A percentile compares a stretch with the other conserved stretches of the same genome.
These are phyloP conservation scores for Lochmaea capreae DNA, from an alignment of 2,888 invertebrate genomes.

Conservation along the genomic window DNA sequence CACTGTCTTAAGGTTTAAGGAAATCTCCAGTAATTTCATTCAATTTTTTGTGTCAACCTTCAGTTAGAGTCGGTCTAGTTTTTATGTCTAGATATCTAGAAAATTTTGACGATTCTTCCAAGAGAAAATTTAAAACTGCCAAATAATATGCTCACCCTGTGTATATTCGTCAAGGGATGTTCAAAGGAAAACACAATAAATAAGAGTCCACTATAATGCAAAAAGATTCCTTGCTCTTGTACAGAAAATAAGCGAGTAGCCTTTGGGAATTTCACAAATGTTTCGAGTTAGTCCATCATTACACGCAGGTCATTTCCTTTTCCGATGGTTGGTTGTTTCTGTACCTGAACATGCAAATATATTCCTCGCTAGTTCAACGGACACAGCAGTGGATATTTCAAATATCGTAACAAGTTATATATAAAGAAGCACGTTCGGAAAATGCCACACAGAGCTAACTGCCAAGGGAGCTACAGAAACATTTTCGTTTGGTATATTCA, in stretches of 20 bases:
- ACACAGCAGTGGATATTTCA: background rate
- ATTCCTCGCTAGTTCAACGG: conserved; percentile 16
- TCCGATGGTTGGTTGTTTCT: conserved; percentile 2
- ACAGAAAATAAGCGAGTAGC: conserved; percentile 59
- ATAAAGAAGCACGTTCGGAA: background rate
- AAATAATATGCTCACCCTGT: background rate
- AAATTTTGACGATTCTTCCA: too few relatives aligned
- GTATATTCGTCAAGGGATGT: background rate
- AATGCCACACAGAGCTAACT: background rate
- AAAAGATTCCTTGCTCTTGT: conserved; percentile 50
- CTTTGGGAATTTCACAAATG: conserved; percentile 60
- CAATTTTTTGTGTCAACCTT: too few relatives aligned
- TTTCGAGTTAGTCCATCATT: conserved; percentile 40
- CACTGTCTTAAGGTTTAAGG: too few relatives aligned
- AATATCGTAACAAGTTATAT: background rate
- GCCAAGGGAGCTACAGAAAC: background rate
- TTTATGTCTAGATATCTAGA: too few relatives aligned
- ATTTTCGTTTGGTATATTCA: too few relatives aligned
- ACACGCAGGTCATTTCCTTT: conserved; percentile 34
- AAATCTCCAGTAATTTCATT: too few relatives aligned
- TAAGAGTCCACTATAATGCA: conserved; percentile 57
- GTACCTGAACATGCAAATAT: conserved; percentile 36
- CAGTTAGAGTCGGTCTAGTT: too few relatives aligned
- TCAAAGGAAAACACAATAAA: conserved; percentile 2
- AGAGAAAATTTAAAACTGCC: too few relatives aligned